Percentiles rank a stretch among this genome's conserved stretches.
These are phyloP conservation scores for Rhegmatorhina hoffmannsi DNA, from an alignment of 2,113 vertebrate genomes.

Conservation along the genomic window DNA sequence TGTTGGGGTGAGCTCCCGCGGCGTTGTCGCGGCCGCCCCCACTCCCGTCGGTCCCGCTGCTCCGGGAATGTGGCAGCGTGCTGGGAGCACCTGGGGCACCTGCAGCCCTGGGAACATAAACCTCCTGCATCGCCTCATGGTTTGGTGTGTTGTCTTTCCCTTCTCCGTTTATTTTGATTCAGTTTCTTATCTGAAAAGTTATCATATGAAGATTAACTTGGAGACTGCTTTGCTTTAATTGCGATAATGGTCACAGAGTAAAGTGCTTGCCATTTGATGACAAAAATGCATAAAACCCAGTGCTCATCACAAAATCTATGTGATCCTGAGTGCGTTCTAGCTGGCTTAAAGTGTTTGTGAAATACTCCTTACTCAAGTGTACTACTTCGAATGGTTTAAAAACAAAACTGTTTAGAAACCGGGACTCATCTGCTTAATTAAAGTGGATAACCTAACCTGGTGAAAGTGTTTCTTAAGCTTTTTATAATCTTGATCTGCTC, in stretches of 20 bases:
- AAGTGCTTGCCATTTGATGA: accelerated
- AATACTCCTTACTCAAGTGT: too few relatives aligned
- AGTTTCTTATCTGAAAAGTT: neutral
- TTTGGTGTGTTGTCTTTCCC: neutral
- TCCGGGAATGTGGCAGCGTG: neutral
- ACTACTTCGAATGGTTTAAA: neutral
- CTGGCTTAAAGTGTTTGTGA: neutral
- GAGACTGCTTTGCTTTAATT: neutral
- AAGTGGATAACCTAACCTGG: neutral
- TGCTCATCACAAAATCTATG: accelerated
- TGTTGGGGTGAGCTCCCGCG: accelerated
- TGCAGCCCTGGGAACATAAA: neutral
- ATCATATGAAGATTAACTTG: accelerated
- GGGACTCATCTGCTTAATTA: neutral
- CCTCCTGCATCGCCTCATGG: neutral
- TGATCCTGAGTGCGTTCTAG: accelerated
- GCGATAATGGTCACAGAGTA: neutral
- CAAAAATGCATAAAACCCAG: neutral
- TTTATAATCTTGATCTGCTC: neutral
- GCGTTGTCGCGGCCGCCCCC: neutral
- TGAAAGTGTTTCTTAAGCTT: neutral
- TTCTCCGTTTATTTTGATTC: neutral
- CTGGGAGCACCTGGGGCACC: too few relatives aligned
- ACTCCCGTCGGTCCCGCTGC: neutral
- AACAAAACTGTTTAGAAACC: neutral